Conservation (phyloP, 2,888 invertebrate genomes). For the Tenodera sinensis region DNA sequence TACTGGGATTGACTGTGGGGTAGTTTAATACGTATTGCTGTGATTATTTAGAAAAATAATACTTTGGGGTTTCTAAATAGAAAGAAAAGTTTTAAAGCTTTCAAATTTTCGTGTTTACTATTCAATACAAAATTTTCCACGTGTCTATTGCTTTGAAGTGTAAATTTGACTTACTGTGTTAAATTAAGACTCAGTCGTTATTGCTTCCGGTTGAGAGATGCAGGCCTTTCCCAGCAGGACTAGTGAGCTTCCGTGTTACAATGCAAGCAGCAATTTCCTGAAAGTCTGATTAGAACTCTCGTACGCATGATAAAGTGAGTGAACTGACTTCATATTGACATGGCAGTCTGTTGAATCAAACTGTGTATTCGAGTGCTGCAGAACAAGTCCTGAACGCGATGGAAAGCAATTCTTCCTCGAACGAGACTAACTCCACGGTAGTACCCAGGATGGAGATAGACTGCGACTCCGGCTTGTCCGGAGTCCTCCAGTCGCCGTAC, state of each 20-base stretch:
- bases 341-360: background rate
- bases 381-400: background rate
- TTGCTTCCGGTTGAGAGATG: background rate
- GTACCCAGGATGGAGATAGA: background rate
- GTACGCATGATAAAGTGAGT: background rate
- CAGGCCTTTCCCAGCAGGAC: background rate
- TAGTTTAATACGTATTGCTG: background rate
- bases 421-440: background rate
- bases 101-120: background rate
- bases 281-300: background rate
- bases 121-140: background rate
- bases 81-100: background rate
- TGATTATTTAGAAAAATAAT: background rate
- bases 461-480: background rate
- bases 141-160: background rate
- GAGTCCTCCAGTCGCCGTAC: constrained; percentile 36
- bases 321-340: background rate
- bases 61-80: background rate
- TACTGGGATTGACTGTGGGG: background rate
- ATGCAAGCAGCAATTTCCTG: background rate
- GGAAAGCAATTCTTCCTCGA: background rate
- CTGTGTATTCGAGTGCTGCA: background rate
- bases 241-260: background rate
- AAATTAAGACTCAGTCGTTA: background rate
- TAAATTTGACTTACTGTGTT: background rate